phyloP scores from a whole-genome alignment of 2,797 vertebrate genomes.

The Hipposideros larvatus region DNA sequence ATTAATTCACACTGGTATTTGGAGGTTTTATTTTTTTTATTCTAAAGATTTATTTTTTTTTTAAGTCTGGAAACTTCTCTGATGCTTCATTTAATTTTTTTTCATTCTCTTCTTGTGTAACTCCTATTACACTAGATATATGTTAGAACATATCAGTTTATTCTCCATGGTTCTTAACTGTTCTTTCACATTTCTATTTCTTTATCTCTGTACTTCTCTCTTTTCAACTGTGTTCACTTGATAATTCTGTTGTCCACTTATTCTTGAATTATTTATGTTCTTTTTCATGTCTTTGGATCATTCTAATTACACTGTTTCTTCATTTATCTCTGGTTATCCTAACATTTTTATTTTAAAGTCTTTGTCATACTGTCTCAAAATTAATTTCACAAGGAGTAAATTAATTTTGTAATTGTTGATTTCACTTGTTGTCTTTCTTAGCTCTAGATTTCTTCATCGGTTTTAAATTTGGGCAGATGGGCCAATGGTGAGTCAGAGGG shows the following conservation, averaged over 20 bases:
- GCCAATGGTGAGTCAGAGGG: not conserved
- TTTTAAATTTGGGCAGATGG: not conserved
- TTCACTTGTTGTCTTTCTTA: not conserved
- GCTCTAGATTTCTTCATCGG: not conserved
- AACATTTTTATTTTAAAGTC: slow-evolving; percentile 16
- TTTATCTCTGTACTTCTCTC: not conserved
- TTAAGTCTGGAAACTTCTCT: not conserved
- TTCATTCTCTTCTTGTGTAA: not conserved
- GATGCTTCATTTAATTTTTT: not conserved
- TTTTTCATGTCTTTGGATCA: not conserved
- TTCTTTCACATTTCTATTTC: not conserved
- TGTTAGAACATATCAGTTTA: not conserved
- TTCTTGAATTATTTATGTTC: not conserved
- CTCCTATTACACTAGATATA: not conserved
- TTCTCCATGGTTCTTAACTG: not conserved
- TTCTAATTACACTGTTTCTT: not conserved
- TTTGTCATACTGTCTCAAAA: not conserved
- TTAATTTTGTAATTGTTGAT: not conserved
- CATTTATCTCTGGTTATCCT: not conserved
- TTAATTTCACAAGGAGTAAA: not conserved
- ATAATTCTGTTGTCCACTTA: not conserved
- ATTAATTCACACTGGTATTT: not conserved
- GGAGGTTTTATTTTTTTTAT: not conserved
- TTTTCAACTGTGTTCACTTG: not conserved
- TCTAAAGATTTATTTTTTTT: not conserved